These are phyloP conservation scores for Sapajus apella DNA, from an alignment of 2,113 vertebrate genomes.

Conservation along the genomic window DNA sequence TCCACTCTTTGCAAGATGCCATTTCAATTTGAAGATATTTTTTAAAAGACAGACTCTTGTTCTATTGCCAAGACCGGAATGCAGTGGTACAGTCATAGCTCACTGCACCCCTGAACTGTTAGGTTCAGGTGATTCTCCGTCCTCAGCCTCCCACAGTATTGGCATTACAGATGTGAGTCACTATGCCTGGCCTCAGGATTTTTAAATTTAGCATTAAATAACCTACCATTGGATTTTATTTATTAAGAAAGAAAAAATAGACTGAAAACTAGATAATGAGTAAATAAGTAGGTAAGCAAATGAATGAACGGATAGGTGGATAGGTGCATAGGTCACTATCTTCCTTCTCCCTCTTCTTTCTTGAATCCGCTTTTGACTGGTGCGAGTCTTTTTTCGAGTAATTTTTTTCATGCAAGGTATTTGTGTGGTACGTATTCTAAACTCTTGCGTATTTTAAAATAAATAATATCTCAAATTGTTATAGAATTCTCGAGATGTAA, in stretches of 20 bases:
- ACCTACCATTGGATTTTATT: neutral
- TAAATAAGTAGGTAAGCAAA: rapidly evolving
- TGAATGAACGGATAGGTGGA: neutral
- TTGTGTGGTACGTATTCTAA: neutral
- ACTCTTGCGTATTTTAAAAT: neutral
- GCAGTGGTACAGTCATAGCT: too few relatives aligned
- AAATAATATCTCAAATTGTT: neutral
- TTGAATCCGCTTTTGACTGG: neutral
- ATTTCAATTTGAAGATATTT: neutral
- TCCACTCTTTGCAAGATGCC: neutral
- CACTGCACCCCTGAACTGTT: too few relatives aligned
- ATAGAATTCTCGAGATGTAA: neutral
- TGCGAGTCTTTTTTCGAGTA: neutral
- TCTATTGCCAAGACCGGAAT: too few relatives aligned
- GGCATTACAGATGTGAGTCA: too few relatives aligned
- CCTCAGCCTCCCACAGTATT: too few relatives aligned
- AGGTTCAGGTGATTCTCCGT: too few relatives aligned
- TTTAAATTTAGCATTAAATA: neutral
- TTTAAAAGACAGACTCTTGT: too few relatives aligned
- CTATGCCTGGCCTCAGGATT: neutral
- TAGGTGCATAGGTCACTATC: neutral
- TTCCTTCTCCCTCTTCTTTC: neutral
- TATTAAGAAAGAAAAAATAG: neutral
- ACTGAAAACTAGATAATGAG: neutral
- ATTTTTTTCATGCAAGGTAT: neutral